Evolutionary conservation across 2,797 vertebrate genomes (phyloP).

Genomic region (Sebastes itinus): DNA sequence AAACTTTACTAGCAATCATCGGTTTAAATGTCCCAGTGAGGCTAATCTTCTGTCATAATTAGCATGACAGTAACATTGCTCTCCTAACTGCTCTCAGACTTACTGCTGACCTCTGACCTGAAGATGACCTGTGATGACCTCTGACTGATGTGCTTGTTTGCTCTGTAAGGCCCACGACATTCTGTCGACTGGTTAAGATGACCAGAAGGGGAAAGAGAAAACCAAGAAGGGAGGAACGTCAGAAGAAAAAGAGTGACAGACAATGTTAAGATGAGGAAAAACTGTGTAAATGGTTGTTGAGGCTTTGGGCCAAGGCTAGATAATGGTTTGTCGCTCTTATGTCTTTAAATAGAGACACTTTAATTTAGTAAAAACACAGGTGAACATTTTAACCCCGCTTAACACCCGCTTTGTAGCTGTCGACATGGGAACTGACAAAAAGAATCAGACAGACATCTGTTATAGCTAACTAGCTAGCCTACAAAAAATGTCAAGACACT

Average conservation of each 20-base stretch:
- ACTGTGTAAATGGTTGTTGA: background rate
- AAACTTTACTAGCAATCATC: background rate
- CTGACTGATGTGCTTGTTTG: constrained; percentile 20
- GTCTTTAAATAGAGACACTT: background rate
- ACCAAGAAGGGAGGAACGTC: background rate
- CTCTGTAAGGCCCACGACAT: constrained; percentile 1
- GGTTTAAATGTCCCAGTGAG: constrained; percentile 40
- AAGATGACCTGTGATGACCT: constrained; percentile 37
- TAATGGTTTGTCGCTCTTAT: background rate
- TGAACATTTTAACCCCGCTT: background rate
- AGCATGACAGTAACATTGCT: constrained; percentile 32
- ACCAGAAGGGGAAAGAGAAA: background rate
- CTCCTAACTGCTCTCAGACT: constrained; percentile 1
- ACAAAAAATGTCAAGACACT: constrained; percentile 9
- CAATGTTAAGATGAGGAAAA: background rate
- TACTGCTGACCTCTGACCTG: constrained; percentile 43
- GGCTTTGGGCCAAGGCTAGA: background rate
- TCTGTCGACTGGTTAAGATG: background rate
- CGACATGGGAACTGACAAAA: background rate
- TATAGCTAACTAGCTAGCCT: background rate
- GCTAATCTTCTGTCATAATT: constrained; percentile 50
- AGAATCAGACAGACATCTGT: background rate
- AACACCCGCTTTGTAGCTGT: background rate
- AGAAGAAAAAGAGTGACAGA: background rate
- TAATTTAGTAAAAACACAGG: background rate